Evolutionary conservation across 2,888 invertebrate genomes (phyloP).

Genomic region (Heliconius aoede): DNA sequence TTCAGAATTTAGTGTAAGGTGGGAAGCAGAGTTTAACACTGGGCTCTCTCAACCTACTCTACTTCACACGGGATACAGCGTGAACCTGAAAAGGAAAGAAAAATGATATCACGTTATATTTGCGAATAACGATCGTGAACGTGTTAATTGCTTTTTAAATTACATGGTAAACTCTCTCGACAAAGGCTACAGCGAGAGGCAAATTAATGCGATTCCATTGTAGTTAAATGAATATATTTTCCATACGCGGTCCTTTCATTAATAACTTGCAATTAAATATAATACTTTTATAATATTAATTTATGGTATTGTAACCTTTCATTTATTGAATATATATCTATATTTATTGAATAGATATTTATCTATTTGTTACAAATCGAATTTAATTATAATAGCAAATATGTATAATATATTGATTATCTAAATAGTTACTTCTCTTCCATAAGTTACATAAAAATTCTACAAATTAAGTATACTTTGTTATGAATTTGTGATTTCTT

Average conservation of each 20-base stretch:
- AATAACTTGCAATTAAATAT: conserved; percentile 10
- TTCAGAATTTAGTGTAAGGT: too few species aligned
- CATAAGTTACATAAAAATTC: not conserved
- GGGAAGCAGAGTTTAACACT: too few species aligned
- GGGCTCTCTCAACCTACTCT: too few species aligned
- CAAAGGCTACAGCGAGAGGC: conserved; percentile 32
- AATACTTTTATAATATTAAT: conserved; percentile 8
- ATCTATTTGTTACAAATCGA: not conserved
- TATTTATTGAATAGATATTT: not conserved
- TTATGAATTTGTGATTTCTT: too few species aligned
- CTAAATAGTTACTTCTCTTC: not conserved
- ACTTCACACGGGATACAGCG: too few species aligned
- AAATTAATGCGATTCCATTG: conserved; percentile 30
- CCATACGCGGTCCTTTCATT: conserved; percentile 18
- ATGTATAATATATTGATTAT: not conserved
- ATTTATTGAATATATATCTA: not conserved
- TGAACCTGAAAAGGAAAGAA: not conserved
- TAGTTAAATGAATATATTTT: conserved; percentile 31
- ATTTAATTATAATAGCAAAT: not conserved
- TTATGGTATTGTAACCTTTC: not conserved
- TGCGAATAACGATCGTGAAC: conserved; percentile 23
- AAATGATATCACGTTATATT: conserved; percentile 9
- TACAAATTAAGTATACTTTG: too few species aligned
- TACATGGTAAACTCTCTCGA: conserved; percentile 32
- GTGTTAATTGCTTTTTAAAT: conserved; percentile 35